A percentile compares a stretch with the other conserved stretches of the same genome.
Conservation (phyloP, 2,888 invertebrate species). For the Glyphotaelius pellucidus region DNA sequence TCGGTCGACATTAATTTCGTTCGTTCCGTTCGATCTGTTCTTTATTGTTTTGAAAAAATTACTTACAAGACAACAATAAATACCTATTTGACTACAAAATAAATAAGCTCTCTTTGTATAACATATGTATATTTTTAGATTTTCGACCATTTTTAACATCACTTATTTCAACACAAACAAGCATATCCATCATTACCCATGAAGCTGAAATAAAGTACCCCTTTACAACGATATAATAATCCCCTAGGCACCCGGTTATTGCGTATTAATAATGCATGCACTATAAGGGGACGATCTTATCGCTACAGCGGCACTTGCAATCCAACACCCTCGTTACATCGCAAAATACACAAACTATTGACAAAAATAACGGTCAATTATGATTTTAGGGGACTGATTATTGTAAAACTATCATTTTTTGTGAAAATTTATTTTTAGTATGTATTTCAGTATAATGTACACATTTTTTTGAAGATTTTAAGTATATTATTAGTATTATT, state of each 20-base stretch:
- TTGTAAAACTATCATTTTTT: background rate
- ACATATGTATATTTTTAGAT: no score
- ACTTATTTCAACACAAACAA: background rate
- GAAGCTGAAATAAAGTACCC: background rate
- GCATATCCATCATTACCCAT: background rate
- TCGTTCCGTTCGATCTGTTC: no score
- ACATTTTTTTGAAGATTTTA: no score
- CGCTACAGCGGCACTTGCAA: background rate
- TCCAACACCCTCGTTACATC: slow-evolving; percentile 37
- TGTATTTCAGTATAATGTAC: no score
- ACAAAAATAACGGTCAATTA: background rate
- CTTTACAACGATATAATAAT: slow-evolving; percentile 14
- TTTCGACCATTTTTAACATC: background rate
- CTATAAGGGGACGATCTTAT: slow-evolving; percentile 34
- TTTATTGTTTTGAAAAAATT: no score
- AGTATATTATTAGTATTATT: no score
- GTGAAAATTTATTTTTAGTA: background rate
- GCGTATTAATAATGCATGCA: slow-evolving; percentile 40
- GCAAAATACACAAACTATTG: background rate
- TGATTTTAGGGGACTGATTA: background rate
- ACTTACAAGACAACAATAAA: no score
- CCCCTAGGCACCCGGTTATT: slow-evolving; percentile 8
- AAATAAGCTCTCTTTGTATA: no score
- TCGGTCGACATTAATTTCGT: no score
- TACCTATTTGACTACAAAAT: no score